Evolutionary conservation across 2,888 invertebrate species (phyloP), one percentile per base, ranked within the genome.

Genomic region (Amphipoea oculea): DNA sequence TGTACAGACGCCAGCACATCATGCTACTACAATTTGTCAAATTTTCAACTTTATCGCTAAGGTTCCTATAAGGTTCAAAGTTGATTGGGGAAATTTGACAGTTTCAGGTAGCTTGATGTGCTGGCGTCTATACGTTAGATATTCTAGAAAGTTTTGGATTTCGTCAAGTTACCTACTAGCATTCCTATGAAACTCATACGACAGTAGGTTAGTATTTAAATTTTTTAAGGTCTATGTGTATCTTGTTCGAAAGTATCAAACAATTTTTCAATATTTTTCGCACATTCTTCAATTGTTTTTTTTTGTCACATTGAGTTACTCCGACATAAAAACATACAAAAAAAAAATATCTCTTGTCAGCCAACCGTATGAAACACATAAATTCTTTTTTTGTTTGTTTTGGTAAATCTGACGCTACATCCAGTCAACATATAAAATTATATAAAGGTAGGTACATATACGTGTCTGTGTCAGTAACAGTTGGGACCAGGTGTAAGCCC

Each of bases 401-500:
- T 63, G 76, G 74, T 54, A 84, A 54, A 77, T 84, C 71, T 79
- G 67, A 6, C 4, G 45, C 17, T 12, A 17, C 60, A 42, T 76
- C 40, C 75, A 75, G 45, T 71, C 40, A 62, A 68, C 60, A 48
- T 76, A n/a, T 69, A 29, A 36, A 60, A 17, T 20, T 66, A 11
- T 2, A 23, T 23, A 9, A 42, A 40, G n/a, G 6, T 40, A 60
- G 4, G 5, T 23, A 42, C 17, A 20, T 62, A n/a, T 51, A 57
- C 29, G 17, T 65, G 20, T 60, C 29, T 69, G 2, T 73, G 63
- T 66, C 69, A 45, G 73, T 78, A 76, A 78, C 84, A 78, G 82
- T 63, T 48, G 51, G 81, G 76, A 81, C 85, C 93, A 92, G 93
- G 92, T 92, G 93, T 87, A 86, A 79, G 78, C 79, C 67, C 80